Evolutionary conservation across 2,113 vertebrate genomes (phyloP).

Genomic region (Grammatotria lemairii): DNA sequence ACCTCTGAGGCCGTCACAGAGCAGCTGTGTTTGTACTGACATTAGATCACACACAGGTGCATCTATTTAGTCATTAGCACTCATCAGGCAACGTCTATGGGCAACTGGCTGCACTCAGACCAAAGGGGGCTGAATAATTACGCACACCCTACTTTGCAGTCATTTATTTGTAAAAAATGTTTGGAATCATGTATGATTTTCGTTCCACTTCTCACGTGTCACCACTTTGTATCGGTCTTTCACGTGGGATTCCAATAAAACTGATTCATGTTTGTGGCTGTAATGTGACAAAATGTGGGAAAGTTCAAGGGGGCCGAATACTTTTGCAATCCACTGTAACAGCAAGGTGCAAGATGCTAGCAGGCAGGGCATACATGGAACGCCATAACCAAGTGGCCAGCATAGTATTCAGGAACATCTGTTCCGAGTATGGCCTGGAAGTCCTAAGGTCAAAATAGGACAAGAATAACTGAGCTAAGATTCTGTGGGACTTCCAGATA

Average conservation of each 20-base stretch:
- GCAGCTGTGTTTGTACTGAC: too few relatives aligned
- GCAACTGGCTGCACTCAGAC: neutral
- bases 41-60: neutral
- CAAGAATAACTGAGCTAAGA: neutral
- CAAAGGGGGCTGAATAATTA: neutral
- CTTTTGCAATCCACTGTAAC: neutral
- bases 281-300: neutral
- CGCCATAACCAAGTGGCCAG: neutral
- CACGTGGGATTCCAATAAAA: accelerated
- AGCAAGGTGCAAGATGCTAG: neutral
- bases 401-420: neutral
- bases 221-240: neutral
- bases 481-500: neutral
- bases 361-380: neutral
- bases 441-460: neutral
- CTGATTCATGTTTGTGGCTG: neutral
- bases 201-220: accelerated
- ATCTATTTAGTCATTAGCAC: neutral
- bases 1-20: too few relatives aligned
- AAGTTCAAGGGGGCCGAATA: neutral
- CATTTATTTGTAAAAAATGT: neutral
- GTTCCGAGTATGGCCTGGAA: neutral
- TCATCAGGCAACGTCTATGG: neutral
- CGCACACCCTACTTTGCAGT: accelerated
- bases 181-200: neutral